Conservation (phyloP, 1,140 invertebrate genomes). For the Amyelois transitella region DNA sequence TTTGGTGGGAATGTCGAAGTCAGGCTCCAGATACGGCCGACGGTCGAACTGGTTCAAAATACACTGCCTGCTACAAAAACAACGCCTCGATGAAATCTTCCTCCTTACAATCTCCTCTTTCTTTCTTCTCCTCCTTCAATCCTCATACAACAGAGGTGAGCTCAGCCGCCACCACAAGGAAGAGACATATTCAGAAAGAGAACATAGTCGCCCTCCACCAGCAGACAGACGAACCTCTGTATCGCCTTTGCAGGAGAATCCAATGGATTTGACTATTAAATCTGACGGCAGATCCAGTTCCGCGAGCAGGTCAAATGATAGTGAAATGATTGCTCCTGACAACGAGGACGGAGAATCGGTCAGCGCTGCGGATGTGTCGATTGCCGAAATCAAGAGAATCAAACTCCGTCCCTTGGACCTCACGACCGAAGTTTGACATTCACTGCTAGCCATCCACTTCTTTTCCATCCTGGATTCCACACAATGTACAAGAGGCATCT, state of each 20-base stretch:
- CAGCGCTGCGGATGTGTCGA: constrained; percentile 69
- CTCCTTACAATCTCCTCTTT: constrained; percentile 85
- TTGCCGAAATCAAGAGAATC: constrained; percentile 73
- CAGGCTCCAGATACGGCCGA: constrained; percentile 90
- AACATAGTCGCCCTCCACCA: constrained; percentile 62
- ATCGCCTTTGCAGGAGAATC: constrained; percentile 79
- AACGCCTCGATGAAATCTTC: too few species aligned
- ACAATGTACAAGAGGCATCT: constrained; percentile 78
- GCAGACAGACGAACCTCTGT: constrained; percentile 64
- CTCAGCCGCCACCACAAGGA: constrained; percentile 51
- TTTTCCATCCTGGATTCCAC: constrained; percentile 80
- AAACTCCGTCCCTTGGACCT: constrained; percentile 79
- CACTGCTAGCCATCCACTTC: constrained; percentile 68
- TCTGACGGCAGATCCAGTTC: constrained; percentile 73
- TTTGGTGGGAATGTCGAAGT: constrained; percentile 95
- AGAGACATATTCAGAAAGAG: constrained; percentile 60
- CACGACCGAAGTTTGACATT: constrained; percentile 76
- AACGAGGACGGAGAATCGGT: constrained; percentile 60
- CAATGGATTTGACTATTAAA: constrained; percentile 87
- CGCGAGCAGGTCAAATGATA: constrained; percentile 59
- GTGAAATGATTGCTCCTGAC: constrained; percentile 64
- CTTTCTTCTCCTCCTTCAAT: constrained; percentile 75
- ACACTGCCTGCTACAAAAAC: constrained; percentile 91
- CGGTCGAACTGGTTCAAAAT: constrained; percentile 97
- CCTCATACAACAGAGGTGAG: too few species aligned